Evolutionary conservation across 1,140 invertebrate genomes (phyloP).

Genomic region (Bombus pascuorum): DNA sequence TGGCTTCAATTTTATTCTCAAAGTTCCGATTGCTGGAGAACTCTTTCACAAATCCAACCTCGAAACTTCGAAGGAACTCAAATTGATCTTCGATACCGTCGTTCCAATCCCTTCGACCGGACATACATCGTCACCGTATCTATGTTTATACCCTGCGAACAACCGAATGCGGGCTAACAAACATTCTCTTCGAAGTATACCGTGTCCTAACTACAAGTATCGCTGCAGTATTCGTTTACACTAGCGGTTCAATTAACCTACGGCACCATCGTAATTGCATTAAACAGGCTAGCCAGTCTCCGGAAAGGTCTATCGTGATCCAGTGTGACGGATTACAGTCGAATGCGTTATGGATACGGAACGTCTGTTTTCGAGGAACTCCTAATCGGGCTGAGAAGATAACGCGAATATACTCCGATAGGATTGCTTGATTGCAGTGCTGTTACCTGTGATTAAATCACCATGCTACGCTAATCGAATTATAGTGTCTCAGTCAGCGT

Average conservation of each 20-base stretch:
- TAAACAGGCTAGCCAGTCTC: background rate
- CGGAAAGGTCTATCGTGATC: background rate
- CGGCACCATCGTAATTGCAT: background rate
- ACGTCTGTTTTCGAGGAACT: constrained; percentile 16
- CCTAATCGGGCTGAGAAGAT: background rate
- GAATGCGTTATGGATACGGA: background rate
- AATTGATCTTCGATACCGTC: background rate
- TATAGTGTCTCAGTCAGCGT: background rate
- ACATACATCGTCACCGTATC: background rate
- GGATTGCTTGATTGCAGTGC: background rate
- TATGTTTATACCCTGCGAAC: background rate
- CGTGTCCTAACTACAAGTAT: background rate
- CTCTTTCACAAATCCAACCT: background rate
- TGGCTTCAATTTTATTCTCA: background rate
- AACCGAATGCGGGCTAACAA: background rate
- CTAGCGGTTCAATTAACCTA: background rate
- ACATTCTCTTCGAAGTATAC: background rate
- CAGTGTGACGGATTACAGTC: constrained; percentile 19
- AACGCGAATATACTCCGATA: background rate
- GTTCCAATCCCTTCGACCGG: background rate
- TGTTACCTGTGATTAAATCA: constrained; percentile 19
- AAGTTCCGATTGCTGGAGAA: background rate
- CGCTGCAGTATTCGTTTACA: constrained; percentile 12
- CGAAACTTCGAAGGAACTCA: background rate
- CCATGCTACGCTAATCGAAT: background rate